Evolutionary conservation across 2,797 vertebrate species (phyloP), one percentile per base, ranked within the genome.

Genomic region (Paedocypris micromegethes): DNA sequence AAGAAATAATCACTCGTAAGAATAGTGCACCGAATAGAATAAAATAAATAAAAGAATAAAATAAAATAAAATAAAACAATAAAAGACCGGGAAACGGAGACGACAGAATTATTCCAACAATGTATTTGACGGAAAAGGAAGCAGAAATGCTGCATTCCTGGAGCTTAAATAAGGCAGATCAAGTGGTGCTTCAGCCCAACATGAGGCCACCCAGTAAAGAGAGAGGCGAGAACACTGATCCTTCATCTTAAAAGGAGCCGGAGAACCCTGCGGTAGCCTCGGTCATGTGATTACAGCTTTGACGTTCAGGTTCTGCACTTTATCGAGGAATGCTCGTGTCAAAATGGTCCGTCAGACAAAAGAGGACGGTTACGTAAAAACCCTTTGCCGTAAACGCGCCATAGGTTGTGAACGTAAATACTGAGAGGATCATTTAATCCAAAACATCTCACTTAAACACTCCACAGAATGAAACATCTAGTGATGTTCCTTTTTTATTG

Each of bases 31-130:
- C 23, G 23, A 23, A 23, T 23, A 23, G 23, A 23, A 23, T 23
- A 23, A 23, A 23, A 23, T 1, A 23, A 23, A 23, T 23, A 23
- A 23, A 23, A 23, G 23, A 23, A 23, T 23, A 23, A 23, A 23
- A 23, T 23, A 1, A 23, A 23, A 23, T 23, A 23, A 23, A 62
- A 73, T 58, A 68, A 70, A 57, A 37, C 68, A 58, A 53, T 74
- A 39, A 49, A 70, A 62, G 66, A 58, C 60, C 0, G 6, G 47
- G 2, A 9, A 68, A 58, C 46, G 40, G 58, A 64, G 60, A 65
- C 54, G 58, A 45, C 53, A 63, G 6, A 52, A 53, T 54, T n/a
- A 52, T 58, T 65, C 41, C 57, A n/a, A 51, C 51, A 74, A 70
- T 50, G 44, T 9, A 66, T 64, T n/a, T 71, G 50, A 74, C 61